A percentile compares a stretch with the other conserved stretches of the same genome.
Conservation (phyloP, 1,140 invertebrate species). For the Eurosta solidaginis region DNA sequence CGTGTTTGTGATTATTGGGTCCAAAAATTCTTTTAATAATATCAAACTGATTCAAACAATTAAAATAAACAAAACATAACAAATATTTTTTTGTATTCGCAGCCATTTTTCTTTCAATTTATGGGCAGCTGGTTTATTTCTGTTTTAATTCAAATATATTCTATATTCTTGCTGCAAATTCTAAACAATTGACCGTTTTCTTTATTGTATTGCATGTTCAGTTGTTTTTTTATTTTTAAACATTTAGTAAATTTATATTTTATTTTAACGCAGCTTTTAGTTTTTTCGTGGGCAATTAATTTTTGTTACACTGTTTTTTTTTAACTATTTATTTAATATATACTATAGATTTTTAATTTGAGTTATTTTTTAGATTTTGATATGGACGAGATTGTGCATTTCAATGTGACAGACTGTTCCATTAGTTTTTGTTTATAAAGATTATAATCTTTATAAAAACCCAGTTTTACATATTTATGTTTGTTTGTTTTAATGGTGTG, state of each 20-base stretch:
- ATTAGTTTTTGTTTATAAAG: not conserved
- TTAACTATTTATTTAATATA: conserved; percentile 8
- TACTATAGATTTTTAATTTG: not conserved
- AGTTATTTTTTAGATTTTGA: conserved; percentile 22
- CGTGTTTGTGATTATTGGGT: too few species aligned
- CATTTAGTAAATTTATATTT: not conserved
- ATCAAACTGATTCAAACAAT: too few species aligned
- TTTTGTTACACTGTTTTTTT: not conserved
- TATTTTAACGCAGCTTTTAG: too few species aligned
- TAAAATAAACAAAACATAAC: too few species aligned
- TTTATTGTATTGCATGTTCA: not conserved
- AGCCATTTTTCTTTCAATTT: too few species aligned
- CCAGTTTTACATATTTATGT: too few species aligned
- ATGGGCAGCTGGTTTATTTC: not conserved
- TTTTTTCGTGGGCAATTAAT: not conserved
- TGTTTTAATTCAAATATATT: not conserved
- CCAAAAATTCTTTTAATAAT: too few species aligned
- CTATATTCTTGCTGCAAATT: not conserved
- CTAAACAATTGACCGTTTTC: not conserved
- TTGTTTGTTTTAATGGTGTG: too few species aligned
- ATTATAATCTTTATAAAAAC: not conserved
- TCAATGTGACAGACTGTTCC: not conserved
- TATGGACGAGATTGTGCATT: conserved; percentile 31
- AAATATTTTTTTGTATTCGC: not conserved
- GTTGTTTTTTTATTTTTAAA: not conserved